Conservation (phyloP, 2,797 vertebrate genomes). For the Trachops cirrhosus region DNA sequence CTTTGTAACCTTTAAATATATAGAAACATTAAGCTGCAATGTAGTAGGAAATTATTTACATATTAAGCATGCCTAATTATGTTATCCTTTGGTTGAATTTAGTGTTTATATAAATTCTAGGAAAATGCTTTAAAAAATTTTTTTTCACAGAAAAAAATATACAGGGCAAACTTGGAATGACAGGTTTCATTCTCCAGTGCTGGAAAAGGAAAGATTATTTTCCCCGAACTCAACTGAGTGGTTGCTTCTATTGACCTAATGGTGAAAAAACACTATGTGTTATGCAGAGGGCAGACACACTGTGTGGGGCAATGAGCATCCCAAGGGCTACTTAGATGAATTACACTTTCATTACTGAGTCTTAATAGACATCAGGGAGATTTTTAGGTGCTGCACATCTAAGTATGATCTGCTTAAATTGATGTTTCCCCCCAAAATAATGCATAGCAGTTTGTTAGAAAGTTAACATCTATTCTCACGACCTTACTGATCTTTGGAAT, state of each 20-base stretch:
- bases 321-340: not conserved
- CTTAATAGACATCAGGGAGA: not conserved
- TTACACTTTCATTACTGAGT: not conserved
- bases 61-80: not conserved
- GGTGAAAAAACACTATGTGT: not conserved
- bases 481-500: not conserved
- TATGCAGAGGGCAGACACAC: not conserved
- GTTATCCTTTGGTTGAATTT: not conserved
- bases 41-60: not conserved
- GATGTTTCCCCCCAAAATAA: not conserved
- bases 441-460: not conserved
- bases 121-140: not conserved
- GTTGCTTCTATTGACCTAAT: not conserved
- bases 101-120: not conserved
- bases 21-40: not conserved
- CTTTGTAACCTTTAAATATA: not conserved
- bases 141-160: not conserved
- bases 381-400: not conserved
- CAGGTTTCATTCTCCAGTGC: not conserved
- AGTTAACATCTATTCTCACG: not conserved
- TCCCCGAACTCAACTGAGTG: not conserved
- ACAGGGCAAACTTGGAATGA: not conserved
- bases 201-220: not conserved
- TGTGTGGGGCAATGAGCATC: not conserved
- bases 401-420: not conserved